Base-by-base conservation (phyloP, 2,113 vertebrate genomes). In the Seriola rivoliana region DNA sequence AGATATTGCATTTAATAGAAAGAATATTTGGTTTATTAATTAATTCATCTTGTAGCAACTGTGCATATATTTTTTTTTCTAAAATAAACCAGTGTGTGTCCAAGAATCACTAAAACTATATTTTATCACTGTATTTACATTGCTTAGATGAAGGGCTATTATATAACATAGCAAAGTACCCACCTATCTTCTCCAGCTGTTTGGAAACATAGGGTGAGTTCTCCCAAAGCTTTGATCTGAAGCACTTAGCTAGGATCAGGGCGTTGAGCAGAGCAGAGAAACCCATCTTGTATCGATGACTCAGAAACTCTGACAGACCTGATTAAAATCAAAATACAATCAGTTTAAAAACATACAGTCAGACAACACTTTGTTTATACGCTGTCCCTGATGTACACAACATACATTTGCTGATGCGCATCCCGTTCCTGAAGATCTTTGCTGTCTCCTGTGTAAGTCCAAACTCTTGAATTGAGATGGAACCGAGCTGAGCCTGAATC, bases 181-280 rank as follows among this genome's bases (percentile, higher is more conserved):
- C 92, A 99, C 98, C 98, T 85, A 99, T 99, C 95, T 97, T 99
- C 90, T 99, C 98, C 91, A 99, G 80, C 81, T 99, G 98, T 90
- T 96, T 99, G 73, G 98, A 98, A 70, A 99, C 92, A 60, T 96
- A 97, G 6, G 92, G 92, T 5, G 98, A 99, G 90, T 99, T 97
- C 92, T 99, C 98, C 98, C 98, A 99, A 86, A 99, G 95, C 91
- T 93, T 98, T 89, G 97, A 97, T 78, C 95, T 95, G 93, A 99
- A 99, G 94, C 98, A 99, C 86, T 99, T 99, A 2, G 97, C 96
- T 94, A 99, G 94, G 91, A 97, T 96, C 92, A 97, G 78, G 23
- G 97, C 95, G 77, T 96, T 98, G 67, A 99, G 91, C 69, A 97
- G 84, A 84, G 95, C 94, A 75, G 92, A 88, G 88, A 97, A 99